Evolutionary conservation across 2,797 vertebrate genomes (phyloP).

Genomic region (Dendrocincla tyrannina): DNA sequence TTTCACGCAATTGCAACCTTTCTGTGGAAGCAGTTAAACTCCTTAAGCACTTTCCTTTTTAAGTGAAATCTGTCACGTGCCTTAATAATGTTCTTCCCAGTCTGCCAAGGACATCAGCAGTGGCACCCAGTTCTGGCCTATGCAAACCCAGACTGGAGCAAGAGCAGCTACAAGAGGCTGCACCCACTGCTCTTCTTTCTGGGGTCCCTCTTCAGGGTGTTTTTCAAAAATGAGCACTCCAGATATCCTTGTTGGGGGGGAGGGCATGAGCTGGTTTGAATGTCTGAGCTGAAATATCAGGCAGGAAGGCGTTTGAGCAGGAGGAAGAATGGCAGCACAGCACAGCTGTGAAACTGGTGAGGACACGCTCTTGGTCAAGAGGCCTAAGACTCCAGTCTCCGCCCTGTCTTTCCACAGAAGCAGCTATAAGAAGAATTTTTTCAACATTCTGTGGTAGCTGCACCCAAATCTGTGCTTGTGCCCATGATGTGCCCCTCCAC

Average conservation of each 20-base stretch:
- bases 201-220: neutral
- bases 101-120: neutral
- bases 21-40: neutral
- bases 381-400: neutral
- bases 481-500: neutral
- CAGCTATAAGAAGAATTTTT: neutral
- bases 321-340: neutral
- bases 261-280: neutral
- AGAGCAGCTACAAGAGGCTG: neutral
- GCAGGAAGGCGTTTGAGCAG: neutral
- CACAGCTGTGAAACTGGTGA: neutral
- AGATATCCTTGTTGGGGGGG: neutral
- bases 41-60: neutral
- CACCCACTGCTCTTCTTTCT: rapidly evolving
- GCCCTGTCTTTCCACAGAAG: neutral
- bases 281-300: rapidly evolving
- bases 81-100: neutral
- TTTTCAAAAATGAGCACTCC: neutral
- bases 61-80: rapidly evolving
- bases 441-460: rapidly evolving
- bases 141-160: neutral
- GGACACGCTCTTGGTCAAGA: neutral
- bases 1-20: neutral
- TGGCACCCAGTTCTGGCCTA: neutral
- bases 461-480: neutral